Percentiles rank a stretch among this genome's conserved stretches.
Conservation (phyloP, 2,113 vertebrate genomes). For the Sphaerodactylus townsendi region DNA sequence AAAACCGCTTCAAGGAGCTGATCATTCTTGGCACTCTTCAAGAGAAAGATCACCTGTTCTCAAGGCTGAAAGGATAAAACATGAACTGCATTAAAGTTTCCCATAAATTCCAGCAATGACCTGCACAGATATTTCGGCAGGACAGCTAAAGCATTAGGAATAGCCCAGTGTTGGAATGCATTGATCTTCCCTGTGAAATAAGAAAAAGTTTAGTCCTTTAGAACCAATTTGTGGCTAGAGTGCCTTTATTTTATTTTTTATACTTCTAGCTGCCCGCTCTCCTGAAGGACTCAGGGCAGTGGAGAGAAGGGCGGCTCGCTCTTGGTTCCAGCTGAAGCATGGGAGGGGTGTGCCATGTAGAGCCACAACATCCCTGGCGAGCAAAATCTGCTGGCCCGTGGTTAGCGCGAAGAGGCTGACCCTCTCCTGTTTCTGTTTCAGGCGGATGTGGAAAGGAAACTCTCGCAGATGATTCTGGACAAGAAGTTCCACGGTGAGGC, state of each 20-base stretch:
- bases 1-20: neutral
- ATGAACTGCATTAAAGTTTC: neutral
- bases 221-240: neutral
- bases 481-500: slow-evolving; percentile 96
- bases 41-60: neutral
- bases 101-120: neutral
- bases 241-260: neutral
- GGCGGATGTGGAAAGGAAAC: slow-evolving; percentile 96
- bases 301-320: neutral
- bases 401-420: neutral
- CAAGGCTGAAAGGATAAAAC: neutral
- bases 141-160: neutral
- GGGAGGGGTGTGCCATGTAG: neutral
- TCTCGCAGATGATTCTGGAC: slow-evolving; percentile 99
- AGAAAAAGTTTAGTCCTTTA: neutral
- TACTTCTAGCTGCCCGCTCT: too few relatives aligned
- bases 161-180: neutral
- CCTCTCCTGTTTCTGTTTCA: slow-evolving; percentile 70
- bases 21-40: neutral
- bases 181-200: neutral
- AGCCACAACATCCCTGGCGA: too few relatives aligned
- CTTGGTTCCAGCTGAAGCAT: too few relatives aligned
- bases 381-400: accelerated
- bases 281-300: too few relatives aligned
- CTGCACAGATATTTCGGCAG: neutral